Conservation (phyloP, 2,113 vertebrate species). For the Triplophysa siluroides region DNA sequence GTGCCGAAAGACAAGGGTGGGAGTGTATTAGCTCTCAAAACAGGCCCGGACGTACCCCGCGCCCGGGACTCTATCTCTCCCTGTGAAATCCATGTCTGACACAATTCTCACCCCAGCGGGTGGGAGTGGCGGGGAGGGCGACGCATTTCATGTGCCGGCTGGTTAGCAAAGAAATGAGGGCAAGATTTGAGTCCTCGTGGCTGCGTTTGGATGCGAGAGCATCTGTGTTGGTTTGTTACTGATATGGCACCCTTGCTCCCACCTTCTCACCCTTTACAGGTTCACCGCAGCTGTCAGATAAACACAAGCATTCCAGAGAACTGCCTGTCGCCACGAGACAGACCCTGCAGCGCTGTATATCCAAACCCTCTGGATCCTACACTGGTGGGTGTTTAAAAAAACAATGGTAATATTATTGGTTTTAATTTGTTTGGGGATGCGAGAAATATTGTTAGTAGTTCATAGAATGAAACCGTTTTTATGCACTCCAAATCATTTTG, state of each 20-base stretch:
- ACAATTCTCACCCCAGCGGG: conserved; percentile 46
- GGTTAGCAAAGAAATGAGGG: conserved; percentile 41
- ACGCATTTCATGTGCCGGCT: conserved; percentile 14
- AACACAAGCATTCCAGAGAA: conserved; percentile 97
- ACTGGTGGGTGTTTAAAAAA: conserved; percentile 77
- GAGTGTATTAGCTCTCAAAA: conserved; percentile 4
- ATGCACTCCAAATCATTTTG: no score
- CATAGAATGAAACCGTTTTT: no score
- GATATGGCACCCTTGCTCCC: conserved; percentile 24
- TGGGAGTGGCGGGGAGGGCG: background rate
- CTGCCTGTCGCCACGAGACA: conserved; percentile 92
- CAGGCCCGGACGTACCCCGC: conserved; percentile 12
- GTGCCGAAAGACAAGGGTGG: conserved; percentile 22
- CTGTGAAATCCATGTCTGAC: conserved; percentile 48
- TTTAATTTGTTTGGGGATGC: no score
- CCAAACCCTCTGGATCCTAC: conserved; percentile 83
- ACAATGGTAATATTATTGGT: no score
- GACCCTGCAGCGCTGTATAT: conserved; percentile 94
- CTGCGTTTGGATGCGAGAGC: conserved; percentile 16
- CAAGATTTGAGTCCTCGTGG: conserved; percentile 13
- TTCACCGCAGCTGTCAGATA: conserved; percentile 94
- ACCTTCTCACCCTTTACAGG: conserved; percentile 69
- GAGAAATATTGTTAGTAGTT: no score
- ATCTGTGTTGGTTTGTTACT: background rate
- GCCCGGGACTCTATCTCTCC: conserved; percentile 20